Evolutionary conservation across 2,888 invertebrate species (phyloP).

Genomic region (Amorpha juglandis): DNA sequence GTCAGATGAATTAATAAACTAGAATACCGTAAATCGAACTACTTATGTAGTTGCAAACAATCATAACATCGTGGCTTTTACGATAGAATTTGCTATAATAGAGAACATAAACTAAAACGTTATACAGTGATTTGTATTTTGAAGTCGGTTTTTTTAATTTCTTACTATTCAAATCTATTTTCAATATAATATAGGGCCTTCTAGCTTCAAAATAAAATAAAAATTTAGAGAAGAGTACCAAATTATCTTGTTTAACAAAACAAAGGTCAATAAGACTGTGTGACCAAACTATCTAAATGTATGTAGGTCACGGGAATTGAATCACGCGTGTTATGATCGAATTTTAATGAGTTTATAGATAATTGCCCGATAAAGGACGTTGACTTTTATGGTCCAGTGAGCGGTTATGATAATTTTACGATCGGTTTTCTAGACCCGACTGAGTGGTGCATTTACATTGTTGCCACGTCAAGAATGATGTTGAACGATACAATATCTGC

Average conservation of each 20-base stretch:
- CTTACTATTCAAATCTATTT: neutral
- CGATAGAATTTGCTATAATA: neutral
- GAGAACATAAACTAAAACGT: neutral
- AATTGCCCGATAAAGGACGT: constrained; percentile 61
- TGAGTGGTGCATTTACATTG: neutral
- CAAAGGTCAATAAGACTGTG: constrained; percentile 55
- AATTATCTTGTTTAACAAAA: constrained; percentile 41
- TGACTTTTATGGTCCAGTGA: constrained; percentile 52
- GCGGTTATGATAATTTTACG: constrained; percentile 45
- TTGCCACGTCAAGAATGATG: constrained; percentile 2
- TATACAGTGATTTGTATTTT: too few species aligned
- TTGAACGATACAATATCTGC: neutral
- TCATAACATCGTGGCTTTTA: neutral
- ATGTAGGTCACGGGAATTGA: constrained; percentile 71
- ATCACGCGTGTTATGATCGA: constrained; percentile 60
- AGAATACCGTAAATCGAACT: neutral
- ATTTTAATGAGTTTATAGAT: constrained; percentile 58
- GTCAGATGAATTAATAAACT: neutral
- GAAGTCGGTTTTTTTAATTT: too few species aligned
- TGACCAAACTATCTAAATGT: constrained; percentile 36
- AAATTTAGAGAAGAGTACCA: neutral
- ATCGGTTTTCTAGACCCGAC: constrained; percentile 21
- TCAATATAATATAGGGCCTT: neutral
- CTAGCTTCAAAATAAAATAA: neutral
- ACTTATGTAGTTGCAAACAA: neutral